Percentiles rank a stretch among this genome's conserved stretches.
Conservation (phyloP, 2,888 invertebrate genomes). For the Geophilus truncorum region DNA sequence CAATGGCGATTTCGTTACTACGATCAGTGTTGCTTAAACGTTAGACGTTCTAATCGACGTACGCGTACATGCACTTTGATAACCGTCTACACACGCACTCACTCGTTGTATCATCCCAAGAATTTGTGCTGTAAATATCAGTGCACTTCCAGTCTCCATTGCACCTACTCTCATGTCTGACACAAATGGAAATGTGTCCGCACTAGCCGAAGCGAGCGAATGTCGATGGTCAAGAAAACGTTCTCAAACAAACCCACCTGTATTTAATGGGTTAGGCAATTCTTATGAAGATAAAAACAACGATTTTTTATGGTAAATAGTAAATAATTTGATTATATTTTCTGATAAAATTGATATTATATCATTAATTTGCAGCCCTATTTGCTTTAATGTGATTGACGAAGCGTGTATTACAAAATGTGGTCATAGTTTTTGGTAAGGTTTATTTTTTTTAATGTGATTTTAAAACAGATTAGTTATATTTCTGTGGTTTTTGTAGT, state of each 20-base stretch:
- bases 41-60: neutral
- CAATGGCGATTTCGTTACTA: neutral
- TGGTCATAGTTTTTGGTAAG: conserved; percentile 81
- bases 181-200: conserved; percentile 5
- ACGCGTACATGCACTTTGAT: neutral
- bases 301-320: conserved; percentile 47
- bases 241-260: conserved; percentile 45
- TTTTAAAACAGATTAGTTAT: too few species aligned
- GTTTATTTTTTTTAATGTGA: too few species aligned
- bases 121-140: neutral
- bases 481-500: conserved; percentile 41
- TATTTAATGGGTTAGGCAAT: conserved; percentile 45
- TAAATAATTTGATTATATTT: neutral
- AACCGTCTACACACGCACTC: neutral
- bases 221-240: conserved; percentile 31
- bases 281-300: conserved; percentile 48
- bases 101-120: neutral
- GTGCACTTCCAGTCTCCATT: neutral
- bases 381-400: conserved; percentile 81
- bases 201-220: neutral
- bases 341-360: too few species aligned
- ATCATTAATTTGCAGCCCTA: conserved; percentile 69
- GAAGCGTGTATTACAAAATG: conserved; percentile 88
- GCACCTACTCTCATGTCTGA: neutral
- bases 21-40: neutral